These are phyloP conservation scores for Cololabis saira DNA, from an alignment of 2,113 vertebrate genomes.

Conservation along the genomic window DNA sequence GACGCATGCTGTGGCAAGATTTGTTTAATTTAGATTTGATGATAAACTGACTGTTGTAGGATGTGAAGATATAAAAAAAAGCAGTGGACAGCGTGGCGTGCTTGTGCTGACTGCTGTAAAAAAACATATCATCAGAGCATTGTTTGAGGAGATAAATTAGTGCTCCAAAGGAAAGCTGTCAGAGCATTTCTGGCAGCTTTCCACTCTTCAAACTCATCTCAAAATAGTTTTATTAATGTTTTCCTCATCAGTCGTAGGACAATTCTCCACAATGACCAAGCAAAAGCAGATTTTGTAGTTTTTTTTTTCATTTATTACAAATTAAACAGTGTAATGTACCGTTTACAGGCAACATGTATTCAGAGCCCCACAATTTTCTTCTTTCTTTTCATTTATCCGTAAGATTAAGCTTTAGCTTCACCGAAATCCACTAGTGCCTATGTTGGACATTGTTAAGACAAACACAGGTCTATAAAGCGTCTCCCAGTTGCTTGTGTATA, in stretches of 20 bases:
- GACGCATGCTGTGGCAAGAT: constrained; percentile 76
- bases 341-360: no score
- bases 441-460: no score
- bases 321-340: no score
- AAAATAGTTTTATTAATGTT: background rate
- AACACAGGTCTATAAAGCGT: no score
- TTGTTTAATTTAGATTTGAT: constrained; percentile 75
- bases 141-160: constrained; percentile 3
- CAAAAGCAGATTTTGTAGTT: no score
- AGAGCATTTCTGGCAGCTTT: background rate
- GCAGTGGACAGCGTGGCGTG: background rate
- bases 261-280: no score
- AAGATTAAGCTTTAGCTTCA: no score
- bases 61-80: constrained; percentile 21
- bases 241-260: background rate
- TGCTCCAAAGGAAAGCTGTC: background rate
- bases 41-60: constrained; percentile 61
- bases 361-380: no score
- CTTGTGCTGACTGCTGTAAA: constrained; percentile 14
- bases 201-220: background rate
- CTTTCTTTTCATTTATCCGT: no score
- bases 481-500: no score
- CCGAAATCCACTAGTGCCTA: no score
- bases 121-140: constrained; percentile 10
- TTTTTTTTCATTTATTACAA: no score